Evolutionary conservation across 2,797 vertebrate genomes (phyloP).

Genomic region (Chrysocyon brachyurus): DNA sequence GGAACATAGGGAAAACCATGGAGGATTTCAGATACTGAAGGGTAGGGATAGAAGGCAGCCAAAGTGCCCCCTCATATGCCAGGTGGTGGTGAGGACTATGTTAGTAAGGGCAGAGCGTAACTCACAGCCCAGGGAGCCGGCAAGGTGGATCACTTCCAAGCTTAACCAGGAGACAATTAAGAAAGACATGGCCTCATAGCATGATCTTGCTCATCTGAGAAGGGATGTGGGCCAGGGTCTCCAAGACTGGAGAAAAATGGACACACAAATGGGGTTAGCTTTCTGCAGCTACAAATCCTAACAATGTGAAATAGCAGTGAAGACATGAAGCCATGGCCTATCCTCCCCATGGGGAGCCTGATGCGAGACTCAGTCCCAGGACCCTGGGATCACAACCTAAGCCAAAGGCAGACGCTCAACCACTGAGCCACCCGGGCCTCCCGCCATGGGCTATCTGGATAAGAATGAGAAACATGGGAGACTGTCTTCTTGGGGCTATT

Average conservation of each 20-base stretch:
- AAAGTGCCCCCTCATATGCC: background rate
- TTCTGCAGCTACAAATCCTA: background rate
- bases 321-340: background rate
- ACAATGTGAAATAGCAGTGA: background rate
- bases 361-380: no score
- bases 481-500: background rate
- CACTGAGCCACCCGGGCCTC: no score
- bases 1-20: background rate
- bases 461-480: background rate
- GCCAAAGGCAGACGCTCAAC: no score
- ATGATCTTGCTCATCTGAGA: background rate
- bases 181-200: background rate
- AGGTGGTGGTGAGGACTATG: background rate
- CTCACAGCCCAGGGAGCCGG: background rate
- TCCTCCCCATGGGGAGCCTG: background rate
- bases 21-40: background rate
- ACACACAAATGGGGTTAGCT: background rate
- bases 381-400: no score
- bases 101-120: background rate
- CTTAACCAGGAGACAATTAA: background rate
- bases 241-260: background rate
- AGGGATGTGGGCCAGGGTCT: background rate
- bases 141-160: background rate
- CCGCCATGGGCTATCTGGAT: no score
- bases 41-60: background rate